Percentiles rank a stretch among this genome's conserved stretches.
phyloP scores from a whole-genome alignment of 2,113 vertebrate species.

The Narcine bancroftii region DNA sequence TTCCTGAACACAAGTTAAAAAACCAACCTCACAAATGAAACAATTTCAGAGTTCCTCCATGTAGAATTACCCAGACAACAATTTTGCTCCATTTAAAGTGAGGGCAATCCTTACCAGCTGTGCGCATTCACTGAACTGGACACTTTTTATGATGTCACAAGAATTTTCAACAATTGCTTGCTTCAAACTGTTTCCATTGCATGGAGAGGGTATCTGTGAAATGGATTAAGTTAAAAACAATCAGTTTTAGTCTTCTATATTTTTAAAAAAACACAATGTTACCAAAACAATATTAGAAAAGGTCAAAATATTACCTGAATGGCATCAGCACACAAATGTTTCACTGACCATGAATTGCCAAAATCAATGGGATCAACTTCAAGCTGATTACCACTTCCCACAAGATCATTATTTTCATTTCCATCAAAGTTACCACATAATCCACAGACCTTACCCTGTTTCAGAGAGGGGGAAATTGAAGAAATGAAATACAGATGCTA shows the following conservation, averaged over 20 bases:
- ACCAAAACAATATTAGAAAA: background rate
- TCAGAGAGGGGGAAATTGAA: background rate
- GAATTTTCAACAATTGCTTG: slow-evolving; percentile 79
- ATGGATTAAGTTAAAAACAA: slow-evolving; percentile 27
- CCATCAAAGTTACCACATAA: slow-evolving; percentile 94
- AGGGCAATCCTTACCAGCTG: slow-evolving; percentile 63
- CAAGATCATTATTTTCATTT: slow-evolving; percentile 82
- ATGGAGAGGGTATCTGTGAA: slow-evolving; percentile 55
- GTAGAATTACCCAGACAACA: background rate
- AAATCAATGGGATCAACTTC: slow-evolving; percentile 79
- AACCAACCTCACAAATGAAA: background rate
- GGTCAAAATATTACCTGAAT: slow-evolving; percentile 57
- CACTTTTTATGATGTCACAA: slow-evolving; percentile 71
- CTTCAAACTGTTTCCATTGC: slow-evolving; percentile 65
- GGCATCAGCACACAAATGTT: slow-evolving; percentile 74
- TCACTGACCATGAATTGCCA: slow-evolving; percentile 92
- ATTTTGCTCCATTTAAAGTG: too few species aligned
- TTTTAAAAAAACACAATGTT: background rate
- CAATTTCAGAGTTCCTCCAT: background rate
- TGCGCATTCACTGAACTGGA: slow-evolving; percentile 74
- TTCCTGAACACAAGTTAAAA: too few species aligned
- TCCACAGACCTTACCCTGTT: slow-evolving; percentile 79
- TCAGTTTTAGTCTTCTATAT: background rate
- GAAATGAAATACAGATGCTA: background rate
- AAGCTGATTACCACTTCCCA: slow-evolving; percentile 82